Conservation (phyloP, 1,140 invertebrate species). For the Orchesella cincta region DNA sequence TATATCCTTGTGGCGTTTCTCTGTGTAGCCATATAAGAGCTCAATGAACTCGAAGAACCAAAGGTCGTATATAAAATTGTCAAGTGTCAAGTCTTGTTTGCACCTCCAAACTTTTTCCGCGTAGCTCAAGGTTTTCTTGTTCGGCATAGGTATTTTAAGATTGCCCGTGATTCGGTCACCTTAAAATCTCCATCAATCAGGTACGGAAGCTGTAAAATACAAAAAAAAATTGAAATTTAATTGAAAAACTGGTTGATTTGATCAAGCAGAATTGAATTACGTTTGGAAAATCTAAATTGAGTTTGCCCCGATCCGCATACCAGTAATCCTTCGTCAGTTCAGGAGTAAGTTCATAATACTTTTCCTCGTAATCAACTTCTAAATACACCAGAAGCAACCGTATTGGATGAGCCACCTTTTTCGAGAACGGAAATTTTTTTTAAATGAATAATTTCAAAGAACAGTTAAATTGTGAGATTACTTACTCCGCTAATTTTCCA, state of each 20-base stretch:
- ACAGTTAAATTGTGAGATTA: background rate
- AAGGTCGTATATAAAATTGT: background rate
- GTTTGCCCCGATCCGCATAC: background rate
- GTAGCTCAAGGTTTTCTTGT: background rate
- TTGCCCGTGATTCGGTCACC: background rate
- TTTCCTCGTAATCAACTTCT: conserved; percentile 37
- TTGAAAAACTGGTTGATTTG: background rate
- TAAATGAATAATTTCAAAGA: background rate
- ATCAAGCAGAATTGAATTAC: background rate
- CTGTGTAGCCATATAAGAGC: no score
- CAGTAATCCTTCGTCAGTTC: background rate
- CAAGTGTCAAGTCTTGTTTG: background rate
- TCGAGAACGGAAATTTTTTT: background rate
- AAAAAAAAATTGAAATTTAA: background rate
- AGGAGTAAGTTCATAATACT: conserved; percentile 29
- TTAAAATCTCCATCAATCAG: background rate
- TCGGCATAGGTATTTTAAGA: background rate
- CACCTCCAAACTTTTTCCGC: background rate
- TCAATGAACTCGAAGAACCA: no score
- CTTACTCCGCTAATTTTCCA: conserved; percentile 25
- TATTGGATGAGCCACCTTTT: conserved; percentile 29
- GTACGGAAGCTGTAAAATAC: background rate
- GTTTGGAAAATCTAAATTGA: background rate
- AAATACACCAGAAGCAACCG: conserved; percentile 34
- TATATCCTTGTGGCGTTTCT: no score